Base-by-base conservation (phyloP, 2,888 invertebrate genomes). In the Ichneumoninae sp. region DNA sequence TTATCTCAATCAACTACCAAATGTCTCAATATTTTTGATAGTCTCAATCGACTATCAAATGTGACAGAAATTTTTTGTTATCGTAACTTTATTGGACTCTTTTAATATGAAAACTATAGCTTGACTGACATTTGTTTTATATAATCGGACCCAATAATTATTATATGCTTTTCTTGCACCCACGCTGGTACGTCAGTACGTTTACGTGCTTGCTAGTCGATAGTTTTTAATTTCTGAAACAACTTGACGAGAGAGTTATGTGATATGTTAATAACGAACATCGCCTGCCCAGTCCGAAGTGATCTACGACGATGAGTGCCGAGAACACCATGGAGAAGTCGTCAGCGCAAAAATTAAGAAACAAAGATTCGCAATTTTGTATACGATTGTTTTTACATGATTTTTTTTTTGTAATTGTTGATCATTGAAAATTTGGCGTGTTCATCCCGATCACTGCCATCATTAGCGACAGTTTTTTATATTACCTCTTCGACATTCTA, bases 181-280 rank as follows among this genome's bases (percentile, higher is more conserved):
- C 36, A 47, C 44, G 30, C 22, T 30, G 36, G 52, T 79, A 79
- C 47, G 73, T 76, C 63, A 52, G 63, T 68, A 54, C 63, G 70
- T 70, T 74, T 4, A 54, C 74, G 78, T 81, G 81, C 70, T 84
- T 70, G 74, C 78, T 84, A 81, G 81, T 84, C 84, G 69, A 78
- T 78, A 74, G 44, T 68, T 76, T 76, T 77, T 76, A 68, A 77
- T 69, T 77, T 81, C 26, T 19, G 52, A 73, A 68, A 54, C 68
- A 73, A 74, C 44, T 36, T 19, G 66, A 60, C 47, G 57, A 36
- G 57, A 69, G 77, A 50, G 50, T 44, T 69, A n/a, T 69, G 52
- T 13, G 10, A 68, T 44, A 47, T 50, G 74, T 83, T 79, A 83
- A 71, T 33, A 63, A 63, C 52, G 78, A 79, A 79, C 70, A 71